Percentiles rank a stretch among this genome's conserved stretches.
phyloP scores from a whole-genome alignment of 2,888 invertebrate genomes.

The Pherbina coryleti region DNA sequence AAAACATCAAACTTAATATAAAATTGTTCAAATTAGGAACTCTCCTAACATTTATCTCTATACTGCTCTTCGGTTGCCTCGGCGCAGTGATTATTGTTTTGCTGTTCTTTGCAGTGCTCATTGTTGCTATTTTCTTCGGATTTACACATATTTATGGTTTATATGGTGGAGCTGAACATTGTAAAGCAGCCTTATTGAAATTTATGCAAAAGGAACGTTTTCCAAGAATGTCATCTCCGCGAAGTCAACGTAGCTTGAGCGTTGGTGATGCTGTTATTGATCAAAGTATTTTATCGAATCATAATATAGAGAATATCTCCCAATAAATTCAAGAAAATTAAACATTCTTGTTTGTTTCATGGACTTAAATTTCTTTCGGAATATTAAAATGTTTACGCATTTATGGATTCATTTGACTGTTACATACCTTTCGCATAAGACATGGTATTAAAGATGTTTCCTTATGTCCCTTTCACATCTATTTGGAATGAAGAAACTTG shows the following conservation, averaged over 20 bases:
- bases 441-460: too few species aligned
- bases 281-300: too few species aligned
- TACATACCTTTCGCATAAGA: too few species aligned
- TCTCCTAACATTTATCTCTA: constrained; percentile 62
- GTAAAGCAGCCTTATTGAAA: constrained; percentile 49
- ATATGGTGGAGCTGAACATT: constrained; percentile 54
- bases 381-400: neutral
- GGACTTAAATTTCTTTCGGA: too few species aligned
- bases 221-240: neutral
- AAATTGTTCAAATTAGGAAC: constrained; percentile 56
- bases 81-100: constrained; percentile 58
- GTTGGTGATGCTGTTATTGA: neutral
- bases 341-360: too few species aligned
- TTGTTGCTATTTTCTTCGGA: constrained; percentile 63
- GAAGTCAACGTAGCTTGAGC: constrained; percentile 2
- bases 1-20: neutral
- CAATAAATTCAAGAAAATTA: neutral
- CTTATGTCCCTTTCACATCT: too few species aligned
- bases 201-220: constrained; percentile 51
- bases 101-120: constrained; percentile 56
- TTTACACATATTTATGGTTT: constrained; percentile 62
- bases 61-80: constrained; percentile 63
- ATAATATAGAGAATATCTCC: constrained; percentile 1
- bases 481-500: too few species aligned
- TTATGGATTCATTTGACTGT: neutral